Evolutionary conservation across 2,113 vertebrate species (phyloP), one percentile per base, ranked within the genome.

Genomic region (Gasterosteus aculeatus): DNA sequence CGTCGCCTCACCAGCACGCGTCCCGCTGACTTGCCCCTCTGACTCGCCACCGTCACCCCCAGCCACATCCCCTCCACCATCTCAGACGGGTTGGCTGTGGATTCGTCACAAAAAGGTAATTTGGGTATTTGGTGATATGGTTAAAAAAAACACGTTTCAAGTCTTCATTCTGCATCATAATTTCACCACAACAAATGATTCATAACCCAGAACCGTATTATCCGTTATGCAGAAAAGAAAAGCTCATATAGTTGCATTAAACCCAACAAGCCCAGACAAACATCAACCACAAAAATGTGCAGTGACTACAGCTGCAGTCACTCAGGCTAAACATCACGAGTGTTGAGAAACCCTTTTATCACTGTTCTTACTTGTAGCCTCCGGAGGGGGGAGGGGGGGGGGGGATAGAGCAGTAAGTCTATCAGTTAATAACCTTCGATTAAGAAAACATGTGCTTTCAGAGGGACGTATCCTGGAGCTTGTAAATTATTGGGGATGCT

Each of bases 41-140:
- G 97, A 77, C 95, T 98, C 90, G 95, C 95, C 89, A 98, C 95
- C 0, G 96, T 96, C 87, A 98, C 98, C 3, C 98, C 98, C 18
- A 99, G 94, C 97, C 98, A 99, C 97, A 98, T 98, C 82, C 95
- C 95, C 83, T 99, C 95, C 41, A 98, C 95, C 72, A 95, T 96
- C 89, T 97, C 96, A 2, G 64, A 69, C 0, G 94, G 88, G 16
- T 90, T 87, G 65, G 92, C 97, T 97, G 81, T 49, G 76, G 77
- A 82, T 51, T 62, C 19, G 7, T 39, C 22, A 69, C n/a, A 29
- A 35, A 46, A 53, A 47, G 22, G 22, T 26, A 26, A 26, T 26
- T 26, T 26, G 22, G 3, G 33, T 35, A 5, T 35, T 35, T 35
- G 33, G 33, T 35, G 33, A 35, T 1, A 35, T 3, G 33, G 33